These are phyloP conservation scores for Boleophthalmus pectinirostris DNA, from an alignment of 2,113 vertebrate genomes.

Conservation along the genomic window DNA sequence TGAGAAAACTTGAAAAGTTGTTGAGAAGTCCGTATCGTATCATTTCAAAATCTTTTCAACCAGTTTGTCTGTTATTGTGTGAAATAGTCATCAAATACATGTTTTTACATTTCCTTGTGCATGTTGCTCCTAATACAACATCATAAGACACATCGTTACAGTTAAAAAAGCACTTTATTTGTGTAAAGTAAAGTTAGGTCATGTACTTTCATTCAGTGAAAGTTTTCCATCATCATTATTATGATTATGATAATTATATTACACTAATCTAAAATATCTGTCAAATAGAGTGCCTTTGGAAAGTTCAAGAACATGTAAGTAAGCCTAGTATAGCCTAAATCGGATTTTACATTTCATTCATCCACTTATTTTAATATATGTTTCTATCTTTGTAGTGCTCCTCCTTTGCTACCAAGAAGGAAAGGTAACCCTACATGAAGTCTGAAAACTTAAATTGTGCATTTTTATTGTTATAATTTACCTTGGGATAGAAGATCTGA, in stretches of 20 bases:
- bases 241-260: not conserved
- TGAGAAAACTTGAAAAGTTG: not conserved
- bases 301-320: slow-evolving; percentile 69
- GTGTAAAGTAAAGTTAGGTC: too few relatives aligned
- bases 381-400: slow-evolving; percentile 17
- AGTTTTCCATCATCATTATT: too few relatives aligned
- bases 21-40: not conserved
- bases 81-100: not conserved
- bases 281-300: slow-evolving; percentile 75
- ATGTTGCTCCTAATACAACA: too few relatives aligned
- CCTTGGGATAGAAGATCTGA: too few relatives aligned
- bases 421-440: slow-evolving; percentile 45
- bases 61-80: not conserved
- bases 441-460: not conserved
- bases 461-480: not conserved
- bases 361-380: not conserved
- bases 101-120: too few relatives aligned
- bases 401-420: slow-evolving; percentile 66
- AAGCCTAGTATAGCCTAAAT: slow-evolving; percentile 23
- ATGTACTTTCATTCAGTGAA: too few relatives aligned
- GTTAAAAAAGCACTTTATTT: too few relatives aligned
- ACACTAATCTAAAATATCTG: slow-evolving; percentile 5
- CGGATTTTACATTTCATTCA: not conserved
- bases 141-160: too few relatives aligned
- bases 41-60: not conserved